A percentile compares a stretch with the other conserved stretches of the same genome.
Evolutionary conservation across 2,797 vertebrate genomes (phyloP).

Genomic region (Tapirus indicus): DNA sequence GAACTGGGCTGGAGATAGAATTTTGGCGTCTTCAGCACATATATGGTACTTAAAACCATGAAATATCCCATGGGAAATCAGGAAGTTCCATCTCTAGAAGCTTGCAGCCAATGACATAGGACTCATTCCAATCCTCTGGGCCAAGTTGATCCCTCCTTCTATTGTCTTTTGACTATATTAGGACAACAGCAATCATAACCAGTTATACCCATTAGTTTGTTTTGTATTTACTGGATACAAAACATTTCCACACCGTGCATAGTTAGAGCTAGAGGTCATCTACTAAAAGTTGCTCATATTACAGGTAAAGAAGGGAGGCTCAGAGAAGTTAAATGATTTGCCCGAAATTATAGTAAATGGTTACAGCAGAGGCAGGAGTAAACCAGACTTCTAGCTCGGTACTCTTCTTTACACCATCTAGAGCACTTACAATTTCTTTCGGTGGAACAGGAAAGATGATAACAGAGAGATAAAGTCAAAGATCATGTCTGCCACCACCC

Average conservation of each 20-base stretch:
- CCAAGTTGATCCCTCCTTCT: background rate
- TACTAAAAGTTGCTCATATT: background rate
- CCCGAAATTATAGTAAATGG: background rate
- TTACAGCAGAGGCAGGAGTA: background rate
- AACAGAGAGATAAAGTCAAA: background rate
- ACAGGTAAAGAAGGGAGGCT: background rate
- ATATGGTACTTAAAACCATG: background rate
- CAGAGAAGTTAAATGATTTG: background rate
- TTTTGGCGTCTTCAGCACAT: background rate
- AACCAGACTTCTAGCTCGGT: background rate
- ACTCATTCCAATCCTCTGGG: background rate
- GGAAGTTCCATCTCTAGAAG: background rate
- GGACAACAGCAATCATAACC: background rate
- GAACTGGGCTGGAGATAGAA: background rate
- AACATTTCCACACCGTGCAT: background rate
- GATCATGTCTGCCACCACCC: background rate
- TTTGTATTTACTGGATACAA: background rate
- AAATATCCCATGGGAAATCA: background rate
- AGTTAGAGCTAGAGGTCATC: background rate
- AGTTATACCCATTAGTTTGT: background rate
- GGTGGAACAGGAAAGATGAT: background rate
- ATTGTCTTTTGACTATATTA: background rate
- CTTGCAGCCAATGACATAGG: background rate
- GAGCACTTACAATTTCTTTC: background rate
- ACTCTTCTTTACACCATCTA: background rate